Conservation (phyloP, 2,888 invertebrate genomes). For the Microplitis manilae region DNA sequence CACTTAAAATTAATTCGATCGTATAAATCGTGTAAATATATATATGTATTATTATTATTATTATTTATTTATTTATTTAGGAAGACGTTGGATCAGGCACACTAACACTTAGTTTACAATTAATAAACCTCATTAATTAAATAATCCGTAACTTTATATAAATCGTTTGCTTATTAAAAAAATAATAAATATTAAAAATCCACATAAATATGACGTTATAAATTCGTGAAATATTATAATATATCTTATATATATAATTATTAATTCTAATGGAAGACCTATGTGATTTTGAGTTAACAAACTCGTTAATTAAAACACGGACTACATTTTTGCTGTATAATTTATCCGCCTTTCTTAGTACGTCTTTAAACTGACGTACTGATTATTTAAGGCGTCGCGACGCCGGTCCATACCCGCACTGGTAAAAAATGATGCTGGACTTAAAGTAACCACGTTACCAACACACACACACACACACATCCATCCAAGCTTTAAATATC, state of each 20-base stretch:
- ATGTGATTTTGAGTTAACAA: slow-evolving; percentile 61
- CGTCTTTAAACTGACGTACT: slow-evolving; percentile 45
- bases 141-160: not conserved
- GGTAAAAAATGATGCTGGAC: slow-evolving; percentile 52
- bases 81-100: slow-evolving; percentile 69
- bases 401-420: slow-evolving; percentile 68
- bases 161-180: no score
- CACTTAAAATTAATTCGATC: not conserved
- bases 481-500: slow-evolving; percentile 43
- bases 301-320: slow-evolving; percentile 61
- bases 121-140: not conserved
- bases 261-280: slow-evolving; percentile 66
- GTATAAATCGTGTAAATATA: slow-evolving; percentile 21
- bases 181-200: not conserved
- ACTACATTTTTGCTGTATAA: slow-evolving; percentile 41
- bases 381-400: slow-evolving; percentile 57
- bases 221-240: not conserved
- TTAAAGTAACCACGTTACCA: slow-evolving; percentile 19
- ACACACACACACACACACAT: slow-evolving; percentile 31
- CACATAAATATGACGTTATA: not conserved
- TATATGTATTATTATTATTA: not conserved
- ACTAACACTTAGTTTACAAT: slow-evolving; percentile 48
- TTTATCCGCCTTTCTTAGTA: slow-evolving; percentile 29
- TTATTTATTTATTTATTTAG: slow-evolving; percentile 46
- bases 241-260: not conserved